These are phyloP conservation scores for Isotomurus palustris DNA, from an alignment of 2,888 invertebrate genomes.

Conservation along the genomic window DNA sequence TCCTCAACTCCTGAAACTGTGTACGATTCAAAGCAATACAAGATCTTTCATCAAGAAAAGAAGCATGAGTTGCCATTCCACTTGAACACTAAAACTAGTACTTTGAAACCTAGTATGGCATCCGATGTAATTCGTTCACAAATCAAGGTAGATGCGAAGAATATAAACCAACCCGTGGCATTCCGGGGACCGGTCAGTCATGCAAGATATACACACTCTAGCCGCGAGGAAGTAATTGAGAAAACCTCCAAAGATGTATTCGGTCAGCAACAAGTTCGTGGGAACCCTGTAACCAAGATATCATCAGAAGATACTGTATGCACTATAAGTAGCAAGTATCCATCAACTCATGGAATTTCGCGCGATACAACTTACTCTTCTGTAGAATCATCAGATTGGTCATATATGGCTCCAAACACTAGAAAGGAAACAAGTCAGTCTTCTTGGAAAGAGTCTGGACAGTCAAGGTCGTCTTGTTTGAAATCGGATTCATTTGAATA, in stretches of 20 bases:
- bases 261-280: background rate
- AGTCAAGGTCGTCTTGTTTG: slow-evolving; percentile 2
- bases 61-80: slow-evolving; percentile 31
- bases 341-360: slow-evolving; percentile 33
- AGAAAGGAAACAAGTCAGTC: slow-evolving; percentile 48
- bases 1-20: slow-evolving; percentile 62
- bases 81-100: background rate
- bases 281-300: background rate
- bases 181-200: slow-evolving; percentile 3
- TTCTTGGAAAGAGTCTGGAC: slow-evolving; percentile 26
- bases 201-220: too few species aligned
- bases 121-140: background rate
- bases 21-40: slow-evolving; percentile 60
- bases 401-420: slow-evolving; percentile 44
- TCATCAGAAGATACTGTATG: slow-evolving; percentile 3
- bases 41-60: slow-evolving; percentile 57
- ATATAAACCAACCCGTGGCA: background rate
- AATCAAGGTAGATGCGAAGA: background rate
- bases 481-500: slow-evolving; percentile 17
- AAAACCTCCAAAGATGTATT: too few species aligned
- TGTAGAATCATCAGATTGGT: slow-evolving; percentile 26
- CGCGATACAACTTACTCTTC: slow-evolving; percentile 36
- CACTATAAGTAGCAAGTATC: slow-evolving; percentile 26
- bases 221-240: too few species aligned
- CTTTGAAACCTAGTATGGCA: background rate